phyloP scores from a whole-genome alignment of 1,140 invertebrate species.

The Eupristina koningsbergeri region DNA sequence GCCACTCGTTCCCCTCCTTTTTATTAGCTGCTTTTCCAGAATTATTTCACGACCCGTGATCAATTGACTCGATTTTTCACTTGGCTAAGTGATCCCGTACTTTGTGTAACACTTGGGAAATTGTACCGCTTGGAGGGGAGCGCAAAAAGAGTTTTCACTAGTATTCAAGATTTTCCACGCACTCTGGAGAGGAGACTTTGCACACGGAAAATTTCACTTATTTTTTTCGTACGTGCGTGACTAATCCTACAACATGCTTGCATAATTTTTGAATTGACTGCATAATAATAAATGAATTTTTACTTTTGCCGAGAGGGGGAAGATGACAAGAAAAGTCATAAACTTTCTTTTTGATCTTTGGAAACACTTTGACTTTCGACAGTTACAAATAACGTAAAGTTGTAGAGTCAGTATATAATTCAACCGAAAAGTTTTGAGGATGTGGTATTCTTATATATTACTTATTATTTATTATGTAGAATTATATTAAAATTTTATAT shows the following conservation, averaged over 20 bases:
- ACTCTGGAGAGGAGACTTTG: not conserved
- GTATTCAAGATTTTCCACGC: not conserved
- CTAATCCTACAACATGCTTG: slow-evolving; percentile 17
- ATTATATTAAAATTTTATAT: no score
- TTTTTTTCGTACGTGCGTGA: not conserved
- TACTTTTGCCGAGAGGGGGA: not conserved
- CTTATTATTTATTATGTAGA: no score
- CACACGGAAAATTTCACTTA: not conserved
- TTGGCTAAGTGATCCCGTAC: not conserved
- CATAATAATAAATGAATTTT: no score
- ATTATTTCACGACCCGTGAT: not conserved
- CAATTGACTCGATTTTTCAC: slow-evolving; percentile 13
- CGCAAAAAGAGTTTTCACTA: slow-evolving; percentile 15
- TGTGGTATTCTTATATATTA: not conserved
- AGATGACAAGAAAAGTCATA: not conserved
- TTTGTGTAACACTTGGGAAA: not conserved
- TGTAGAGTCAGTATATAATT: not conserved
- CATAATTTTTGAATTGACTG: slow-evolving; percentile 28
- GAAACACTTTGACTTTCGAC: not conserved
- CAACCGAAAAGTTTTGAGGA: not conserved
- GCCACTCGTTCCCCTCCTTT: not conserved
- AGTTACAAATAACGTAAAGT: not conserved
- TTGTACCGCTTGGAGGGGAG: not conserved
- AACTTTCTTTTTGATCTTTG: not conserved
- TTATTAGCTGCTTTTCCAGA: not conserved